Evolutionary conservation across 2,888 invertebrate genomes (phyloP).

Genomic region (Troides oblongomaculatus): DNA sequence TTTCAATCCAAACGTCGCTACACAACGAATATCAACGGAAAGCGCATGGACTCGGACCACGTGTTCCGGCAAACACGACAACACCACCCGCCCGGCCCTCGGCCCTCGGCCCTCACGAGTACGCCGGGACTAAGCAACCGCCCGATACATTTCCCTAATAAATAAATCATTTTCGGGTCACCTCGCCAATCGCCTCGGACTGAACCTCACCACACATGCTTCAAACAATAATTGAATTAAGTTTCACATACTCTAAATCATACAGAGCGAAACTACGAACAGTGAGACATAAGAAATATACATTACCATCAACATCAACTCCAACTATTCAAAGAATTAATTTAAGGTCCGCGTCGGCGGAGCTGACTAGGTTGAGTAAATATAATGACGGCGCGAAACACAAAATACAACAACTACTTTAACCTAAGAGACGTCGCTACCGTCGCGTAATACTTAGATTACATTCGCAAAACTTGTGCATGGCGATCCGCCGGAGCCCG

Average conservation of each 20-base stretch:
- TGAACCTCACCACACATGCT: slow-evolving; percentile 21
- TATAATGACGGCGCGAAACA: slow-evolving; percentile 60
- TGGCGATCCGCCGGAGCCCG: slow-evolving; percentile 44
- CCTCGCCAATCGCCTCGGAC: slow-evolving; percentile 35
- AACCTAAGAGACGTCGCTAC: slow-evolving; percentile 58
- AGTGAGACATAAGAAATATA: slow-evolving; percentile 61
- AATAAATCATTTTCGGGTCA: slow-evolving; percentile 69
- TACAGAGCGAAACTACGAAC: slow-evolving; percentile 65
- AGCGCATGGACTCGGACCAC: slow-evolving; percentile 34
- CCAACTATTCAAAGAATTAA: slow-evolving; percentile 44
- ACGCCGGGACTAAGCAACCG: slow-evolving; percentile 45
- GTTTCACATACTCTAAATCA: slow-evolving; percentile 72
- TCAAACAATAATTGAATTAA: slow-evolving; percentile 48
- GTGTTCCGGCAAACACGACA: slow-evolving; percentile 21
- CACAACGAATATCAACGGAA: slow-evolving; percentile 30
- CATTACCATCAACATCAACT: slow-evolving; percentile 56
- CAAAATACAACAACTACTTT: slow-evolving; percentile 72
- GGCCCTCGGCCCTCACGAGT: too few relatives aligned
- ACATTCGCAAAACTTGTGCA: slow-evolving; percentile 71
- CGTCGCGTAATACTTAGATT: slow-evolving; percentile 46
- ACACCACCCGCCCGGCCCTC: slow-evolving; percentile 25
- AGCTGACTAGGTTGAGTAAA: slow-evolving; percentile 54
- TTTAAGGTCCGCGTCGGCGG: slow-evolving; percentile 38
- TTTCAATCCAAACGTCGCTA: slow-evolving; percentile 58
- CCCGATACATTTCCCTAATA: slow-evolving; percentile 71